Conservation (phyloP, 2,113 vertebrate genomes). For the Arenaria interpres region DNA sequence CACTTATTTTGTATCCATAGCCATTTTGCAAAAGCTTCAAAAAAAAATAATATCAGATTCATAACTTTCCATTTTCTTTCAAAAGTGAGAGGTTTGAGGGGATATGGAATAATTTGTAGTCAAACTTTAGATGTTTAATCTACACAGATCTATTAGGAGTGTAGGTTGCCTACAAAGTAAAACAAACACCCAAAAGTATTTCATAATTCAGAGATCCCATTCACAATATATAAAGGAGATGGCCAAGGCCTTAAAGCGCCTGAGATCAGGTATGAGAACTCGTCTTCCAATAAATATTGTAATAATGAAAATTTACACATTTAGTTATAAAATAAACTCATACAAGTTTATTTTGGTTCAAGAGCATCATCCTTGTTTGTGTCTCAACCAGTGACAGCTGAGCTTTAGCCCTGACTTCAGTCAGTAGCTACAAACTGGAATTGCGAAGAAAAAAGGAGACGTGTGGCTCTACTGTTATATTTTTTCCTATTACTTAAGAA, state of each 20-base stretch:
- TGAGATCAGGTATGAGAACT: background rate
- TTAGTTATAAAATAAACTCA: background rate
- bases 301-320: background rate
- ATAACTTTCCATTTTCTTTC: background rate
- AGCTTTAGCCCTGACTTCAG: background rate
- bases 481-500: slow-evolving; percentile 29
- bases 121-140: background rate
- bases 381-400: background rate
- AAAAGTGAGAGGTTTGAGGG: background rate
- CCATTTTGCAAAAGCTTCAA: background rate
- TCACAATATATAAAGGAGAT: background rate
- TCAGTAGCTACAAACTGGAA: background rate
- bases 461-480: background rate
- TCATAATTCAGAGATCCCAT: background rate
- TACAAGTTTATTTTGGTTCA: no score
- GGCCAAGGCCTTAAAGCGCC: background rate
- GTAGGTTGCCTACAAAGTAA: background rate
- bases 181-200: background rate
- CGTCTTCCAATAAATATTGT: background rate
- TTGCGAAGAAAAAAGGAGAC: background rate
- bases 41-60: background rate
- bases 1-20: slow-evolving; percentile 12
- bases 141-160: background rate
- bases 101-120: background rate
- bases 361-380: background rate